Percentiles rank a stretch among this genome's conserved stretches.
These are phyloP conservation scores for Zhengitettix transpicula DNA, from an alignment of 2,888 invertebrate species.

Conservation along the genomic window DNA sequence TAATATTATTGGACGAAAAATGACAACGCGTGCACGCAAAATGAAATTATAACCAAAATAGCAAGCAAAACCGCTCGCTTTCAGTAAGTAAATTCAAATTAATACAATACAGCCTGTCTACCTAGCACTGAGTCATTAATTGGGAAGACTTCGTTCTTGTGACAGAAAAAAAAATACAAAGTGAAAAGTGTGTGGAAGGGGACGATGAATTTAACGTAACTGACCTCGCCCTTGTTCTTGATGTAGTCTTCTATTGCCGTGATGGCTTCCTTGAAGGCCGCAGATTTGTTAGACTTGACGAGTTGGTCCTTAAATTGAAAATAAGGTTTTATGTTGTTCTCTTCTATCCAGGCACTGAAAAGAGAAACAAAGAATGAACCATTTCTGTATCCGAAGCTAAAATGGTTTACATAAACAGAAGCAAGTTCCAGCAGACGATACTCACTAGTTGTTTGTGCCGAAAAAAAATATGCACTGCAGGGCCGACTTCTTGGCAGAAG, in stretches of 20 bases:
- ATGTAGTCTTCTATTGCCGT: conserved; percentile 45
- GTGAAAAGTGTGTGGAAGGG: too few relatives aligned
- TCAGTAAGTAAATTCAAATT: too few relatives aligned
- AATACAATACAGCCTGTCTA: too few relatives aligned
- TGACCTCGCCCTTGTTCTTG: conserved; percentile 43
- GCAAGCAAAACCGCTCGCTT: too few relatives aligned
- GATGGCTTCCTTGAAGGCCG: conserved; percentile 62
- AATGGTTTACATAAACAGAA: conserved; percentile 2
- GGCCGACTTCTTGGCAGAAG: conserved; percentile 54
- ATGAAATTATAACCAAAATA: too few relatives aligned
- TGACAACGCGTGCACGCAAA: too few relatives aligned
- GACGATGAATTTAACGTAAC: conserved; percentile 12
- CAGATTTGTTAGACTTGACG: conserved; percentile 54
- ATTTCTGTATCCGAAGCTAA: not conserved
- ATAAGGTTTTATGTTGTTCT: conserved; percentile 66
- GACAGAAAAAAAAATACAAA: too few relatives aligned
- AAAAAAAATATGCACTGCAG: conserved; percentile 83
- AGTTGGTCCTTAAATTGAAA: conserved; percentile 61
- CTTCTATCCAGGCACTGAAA: conserved; percentile 77
- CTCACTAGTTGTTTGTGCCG: conserved; percentile 91
- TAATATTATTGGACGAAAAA: too few relatives aligned
- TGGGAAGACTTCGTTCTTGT: too few relatives aligned
- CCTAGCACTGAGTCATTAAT: too few relatives aligned
- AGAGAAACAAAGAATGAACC: conserved; percentile 8
- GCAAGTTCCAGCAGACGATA: conserved; percentile 17